Percentiles rank a stretch among this genome's conserved stretches.
Conservation (phyloP, 2,888 invertebrate species). For the Azorinus chamasolen region DNA sequence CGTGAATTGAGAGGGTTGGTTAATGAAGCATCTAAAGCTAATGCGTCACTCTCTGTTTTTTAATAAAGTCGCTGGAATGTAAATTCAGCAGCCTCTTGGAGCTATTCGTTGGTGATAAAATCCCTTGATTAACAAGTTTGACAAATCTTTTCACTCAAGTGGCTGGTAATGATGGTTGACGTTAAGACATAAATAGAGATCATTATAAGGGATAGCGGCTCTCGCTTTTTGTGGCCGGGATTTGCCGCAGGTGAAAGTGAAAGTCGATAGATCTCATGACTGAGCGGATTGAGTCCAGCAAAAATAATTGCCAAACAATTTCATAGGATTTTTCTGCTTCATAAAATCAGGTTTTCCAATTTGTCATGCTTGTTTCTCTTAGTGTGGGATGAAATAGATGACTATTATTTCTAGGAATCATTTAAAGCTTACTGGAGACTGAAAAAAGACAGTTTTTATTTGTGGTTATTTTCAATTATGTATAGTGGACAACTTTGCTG, state of each 20-base stretch:
- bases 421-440: no score
- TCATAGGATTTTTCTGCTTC: no score
- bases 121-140: constrained; percentile 59
- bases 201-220: constrained; percentile 37
- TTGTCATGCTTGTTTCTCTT: no score
- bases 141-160: constrained; percentile 44
- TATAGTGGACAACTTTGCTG: no score
- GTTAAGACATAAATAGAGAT: constrained; percentile 57
- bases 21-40: constrained; percentile 60
- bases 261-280: background rate
- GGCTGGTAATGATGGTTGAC: constrained; percentile 62
- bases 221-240: no score
- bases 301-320: no score
- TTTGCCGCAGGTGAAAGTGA: constrained; percentile 8
- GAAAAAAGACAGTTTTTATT: no score
- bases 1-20: constrained; percentile 39
- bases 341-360: no score
- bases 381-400: no score
- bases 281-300: no score
- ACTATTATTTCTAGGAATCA: no score
- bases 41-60: constrained; percentile 60
- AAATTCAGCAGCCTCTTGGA: constrained; percentile 28
- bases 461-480: no score
- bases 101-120: constrained; percentile 54
- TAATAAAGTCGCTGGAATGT: constrained; percentile 43